Base-by-base conservation (phyloP, 2,113 vertebrate species). In the Mohoua ochrocephala region DNA sequence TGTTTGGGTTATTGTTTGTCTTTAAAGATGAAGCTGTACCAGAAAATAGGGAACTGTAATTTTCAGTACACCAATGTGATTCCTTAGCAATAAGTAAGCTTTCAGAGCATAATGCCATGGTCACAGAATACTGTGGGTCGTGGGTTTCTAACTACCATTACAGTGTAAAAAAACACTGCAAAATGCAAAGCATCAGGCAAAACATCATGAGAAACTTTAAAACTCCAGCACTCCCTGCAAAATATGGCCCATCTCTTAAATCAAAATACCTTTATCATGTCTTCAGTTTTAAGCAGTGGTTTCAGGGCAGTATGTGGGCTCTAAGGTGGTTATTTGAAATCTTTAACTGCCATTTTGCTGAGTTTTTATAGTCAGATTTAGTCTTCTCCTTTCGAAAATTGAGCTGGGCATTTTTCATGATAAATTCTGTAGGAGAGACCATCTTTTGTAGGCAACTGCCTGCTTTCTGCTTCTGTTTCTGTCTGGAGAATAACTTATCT, bases 401-500 rank as follows among this genome's bases (percentile, higher is more conserved):
- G 42, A 92, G 16, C 35, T 16, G 10, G 63, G 31, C 20, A 2
- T 76, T 89, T 54, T 89, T 76, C 52, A 54, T 53, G 35, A 21
- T 63, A 54, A 83, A 80, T 91, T 93, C 84, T 3, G 2, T 77
- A 91, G 63, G 59, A 77, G 61, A 73, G 9, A 41, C 71, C 10
- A 19, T 73, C 84, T 87, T 93, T 87, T 77, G 30, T 70, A 90
- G 82, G 54, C 78, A 90, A 52, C 35, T 70, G 84, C 63, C 63
- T 95, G 82, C 54, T 85, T 93, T 97, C 70, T 94, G 78, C 87
- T 94, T 93, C 94, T 96, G 65, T 61, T 91, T 90, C 59, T 93
- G 82, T 91, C 95, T 96, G 96, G 87, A 95, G 91, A 96, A 96
- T 56, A 93, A 94, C 67, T 96, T 96, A 91, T 92, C 96, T 97